These are phyloP conservation scores for Pangasius mekongensis DNA, from an alignment of 2,797 vertebrate genomes.

Conservation along the genomic window DNA sequence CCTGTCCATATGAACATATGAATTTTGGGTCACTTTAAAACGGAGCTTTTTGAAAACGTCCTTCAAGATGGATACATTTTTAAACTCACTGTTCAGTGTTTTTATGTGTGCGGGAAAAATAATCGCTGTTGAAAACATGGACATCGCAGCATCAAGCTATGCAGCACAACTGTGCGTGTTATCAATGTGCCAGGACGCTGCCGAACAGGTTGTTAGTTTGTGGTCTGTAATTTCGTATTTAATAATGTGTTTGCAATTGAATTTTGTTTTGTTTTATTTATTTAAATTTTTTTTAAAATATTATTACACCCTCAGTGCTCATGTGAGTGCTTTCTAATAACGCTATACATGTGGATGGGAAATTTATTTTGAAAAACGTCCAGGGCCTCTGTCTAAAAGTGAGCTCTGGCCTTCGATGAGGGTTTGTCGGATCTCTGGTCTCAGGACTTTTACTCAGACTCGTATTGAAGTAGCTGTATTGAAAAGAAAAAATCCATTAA, in stretches of 20 bases:
- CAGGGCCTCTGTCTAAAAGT: not conserved
- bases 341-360: not conserved
- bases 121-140: not conserved
- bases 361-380: not conserved
- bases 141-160: not conserved
- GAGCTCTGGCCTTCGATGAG: not conserved
- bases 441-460: not conserved
- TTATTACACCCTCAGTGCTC: not conserved
- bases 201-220: not conserved
- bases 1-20: not conserved
- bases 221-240: too few relatives aligned
- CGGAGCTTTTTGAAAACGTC: not conserved
- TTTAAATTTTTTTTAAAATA: not conserved
- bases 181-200: not conserved
- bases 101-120: not conserved
- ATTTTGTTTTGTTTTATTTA: not conserved
- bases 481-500: not conserved
- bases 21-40: not conserved
- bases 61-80: not conserved
- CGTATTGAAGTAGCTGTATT: not conserved
- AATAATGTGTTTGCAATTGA: conserved; percentile 1
- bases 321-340: not conserved
- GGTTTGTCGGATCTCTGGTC: not conserved
- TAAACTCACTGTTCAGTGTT: not conserved
- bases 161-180: not conserved